phyloP scores from a whole-genome alignment of 2,888 invertebrate genomes.

The Drosophila nigritarsus region DNA sequence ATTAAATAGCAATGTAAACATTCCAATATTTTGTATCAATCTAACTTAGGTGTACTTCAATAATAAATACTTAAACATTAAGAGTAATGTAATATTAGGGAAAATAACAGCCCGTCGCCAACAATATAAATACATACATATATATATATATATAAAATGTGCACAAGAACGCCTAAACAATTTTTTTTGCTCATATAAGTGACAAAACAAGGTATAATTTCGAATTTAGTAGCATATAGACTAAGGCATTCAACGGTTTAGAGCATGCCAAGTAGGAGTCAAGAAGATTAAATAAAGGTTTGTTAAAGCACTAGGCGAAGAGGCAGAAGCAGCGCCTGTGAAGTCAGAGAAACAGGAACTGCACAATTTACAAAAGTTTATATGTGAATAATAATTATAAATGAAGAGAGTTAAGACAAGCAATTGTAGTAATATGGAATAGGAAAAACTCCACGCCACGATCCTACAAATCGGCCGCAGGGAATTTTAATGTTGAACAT shows the following conservation, averaged over 20 bases:
- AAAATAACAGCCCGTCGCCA: conserved; percentile 44
- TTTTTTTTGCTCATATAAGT: conserved; percentile 28
- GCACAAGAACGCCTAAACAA: conserved; percentile 15
- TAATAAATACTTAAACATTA: conserved; percentile 33
- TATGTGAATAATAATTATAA: conserved; percentile 21
- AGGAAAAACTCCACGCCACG: conserved; percentile 31
- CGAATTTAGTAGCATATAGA: conserved; percentile 29
- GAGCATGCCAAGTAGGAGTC: conserved; percentile 44
- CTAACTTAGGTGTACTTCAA: conserved; percentile 43
- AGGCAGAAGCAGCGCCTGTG: conserved; percentile 36
- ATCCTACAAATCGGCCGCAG: conserved; percentile 24
- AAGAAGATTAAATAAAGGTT: conserved; percentile 14
- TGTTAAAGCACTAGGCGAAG: conserved; percentile 23
- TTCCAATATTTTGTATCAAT: neutral
- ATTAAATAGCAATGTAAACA: neutral
- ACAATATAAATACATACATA: conserved; percentile 37
- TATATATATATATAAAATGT: conserved; percentile 15
- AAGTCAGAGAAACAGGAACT: conserved; percentile 41
- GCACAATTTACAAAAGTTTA: conserved; percentile 32
- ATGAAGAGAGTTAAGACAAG: conserved; percentile 35
- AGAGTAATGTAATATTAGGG: conserved; percentile 1
- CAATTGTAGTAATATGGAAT: conserved; percentile 27
- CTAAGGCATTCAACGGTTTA: conserved; percentile 9
- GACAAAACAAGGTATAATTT: conserved; percentile 22
- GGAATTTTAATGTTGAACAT: neutral